Evolutionary conservation across 2,888 invertebrate genomes (phyloP).

Genomic region (Aromia moschata): DNA sequence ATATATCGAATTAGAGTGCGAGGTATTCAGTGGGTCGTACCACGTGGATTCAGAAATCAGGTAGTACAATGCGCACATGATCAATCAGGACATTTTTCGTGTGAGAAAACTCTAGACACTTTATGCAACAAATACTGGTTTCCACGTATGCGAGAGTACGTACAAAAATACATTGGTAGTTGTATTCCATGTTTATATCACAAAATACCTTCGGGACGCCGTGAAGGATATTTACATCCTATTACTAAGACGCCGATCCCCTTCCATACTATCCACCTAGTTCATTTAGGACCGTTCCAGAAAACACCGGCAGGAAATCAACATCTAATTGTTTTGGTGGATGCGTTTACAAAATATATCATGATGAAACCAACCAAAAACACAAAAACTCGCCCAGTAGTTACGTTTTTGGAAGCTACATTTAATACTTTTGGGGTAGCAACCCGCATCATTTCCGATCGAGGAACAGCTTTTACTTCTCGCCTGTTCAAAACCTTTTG

Average conservation of each 20-base stretch:
- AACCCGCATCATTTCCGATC: slow-evolving; percentile 16
- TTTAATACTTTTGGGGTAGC: background rate
- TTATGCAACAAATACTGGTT: slow-evolving; percentile 48
- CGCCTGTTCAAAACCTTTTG: slow-evolving; percentile 1
- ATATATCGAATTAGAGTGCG: slow-evolving; percentile 29
- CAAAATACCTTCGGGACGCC: slow-evolving; percentile 42
- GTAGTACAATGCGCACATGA: slow-evolving; percentile 52
- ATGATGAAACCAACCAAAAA: slow-evolving; percentile 19
- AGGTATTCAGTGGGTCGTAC: slow-evolving; percentile 50
- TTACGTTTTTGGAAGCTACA: too few relatives aligned
- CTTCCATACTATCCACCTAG: slow-evolving; percentile 42
- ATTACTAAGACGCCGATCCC: slow-evolving; percentile 37
- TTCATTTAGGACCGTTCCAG: slow-evolving; percentile 44
- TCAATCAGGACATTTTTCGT: slow-evolving; percentile 55
- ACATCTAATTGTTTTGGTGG: slow-evolving; percentile 20
- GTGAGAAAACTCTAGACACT: slow-evolving; percentile 51
- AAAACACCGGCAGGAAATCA: slow-evolving; percentile 26
- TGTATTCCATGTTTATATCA: slow-evolving; percentile 48
- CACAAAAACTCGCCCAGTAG: slow-evolving; percentile 10
- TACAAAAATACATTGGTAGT: slow-evolving; percentile 46
- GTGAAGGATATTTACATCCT: slow-evolving; percentile 40
- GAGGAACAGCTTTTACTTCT: slow-evolving; percentile 23
- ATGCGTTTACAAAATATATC: too few relatives aligned
- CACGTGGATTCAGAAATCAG: slow-evolving; percentile 48
- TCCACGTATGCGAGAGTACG: slow-evolving; percentile 34